A percentile compares a stretch with the other conserved stretches of the same genome.
phyloP scores from a whole-genome alignment of 2,113 vertebrate genomes.

The Tringa solitaria region DNA sequence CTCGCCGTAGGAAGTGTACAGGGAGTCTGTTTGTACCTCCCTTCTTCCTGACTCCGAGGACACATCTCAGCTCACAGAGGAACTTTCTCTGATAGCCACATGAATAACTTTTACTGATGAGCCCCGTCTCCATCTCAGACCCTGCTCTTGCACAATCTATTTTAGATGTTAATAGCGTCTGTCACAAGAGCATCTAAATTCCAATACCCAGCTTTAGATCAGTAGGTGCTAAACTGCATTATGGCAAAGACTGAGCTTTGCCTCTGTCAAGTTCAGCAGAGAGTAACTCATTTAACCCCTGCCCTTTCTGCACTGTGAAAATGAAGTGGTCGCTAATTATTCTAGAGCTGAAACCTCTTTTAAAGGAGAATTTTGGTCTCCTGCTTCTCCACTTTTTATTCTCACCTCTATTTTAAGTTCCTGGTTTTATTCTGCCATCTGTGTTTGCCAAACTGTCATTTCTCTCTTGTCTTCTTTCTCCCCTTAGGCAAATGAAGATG shows the following conservation, averaged over 20 bases:
- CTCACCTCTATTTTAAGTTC: background rate
- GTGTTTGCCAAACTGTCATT: background rate
- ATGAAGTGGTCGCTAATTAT: background rate
- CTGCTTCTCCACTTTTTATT: background rate
- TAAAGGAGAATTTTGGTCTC: background rate
- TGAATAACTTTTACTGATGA: background rate
- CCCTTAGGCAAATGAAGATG: slow-evolving; percentile 94
- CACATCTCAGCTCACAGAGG: background rate
- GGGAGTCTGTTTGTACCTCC: too few species aligned
- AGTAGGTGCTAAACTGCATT: background rate
- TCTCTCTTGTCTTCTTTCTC: background rate
- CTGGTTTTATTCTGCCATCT: background rate
- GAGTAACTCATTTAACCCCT: background rate
- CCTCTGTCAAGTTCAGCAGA: background rate
- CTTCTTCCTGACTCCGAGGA: too few species aligned
- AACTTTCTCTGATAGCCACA: background rate
- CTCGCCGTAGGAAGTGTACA: too few species aligned
- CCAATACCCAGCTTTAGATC: background rate
- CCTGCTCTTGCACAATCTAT: background rate
- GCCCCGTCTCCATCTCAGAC: background rate
- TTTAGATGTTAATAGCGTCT: background rate
- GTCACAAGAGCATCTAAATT: background rate
- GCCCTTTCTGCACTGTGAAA: background rate
- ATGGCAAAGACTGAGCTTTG: background rate
- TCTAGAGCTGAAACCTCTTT: background rate